phyloP scores from a whole-genome alignment of 2,888 invertebrate species.

The Hyalella azteca region DNA sequence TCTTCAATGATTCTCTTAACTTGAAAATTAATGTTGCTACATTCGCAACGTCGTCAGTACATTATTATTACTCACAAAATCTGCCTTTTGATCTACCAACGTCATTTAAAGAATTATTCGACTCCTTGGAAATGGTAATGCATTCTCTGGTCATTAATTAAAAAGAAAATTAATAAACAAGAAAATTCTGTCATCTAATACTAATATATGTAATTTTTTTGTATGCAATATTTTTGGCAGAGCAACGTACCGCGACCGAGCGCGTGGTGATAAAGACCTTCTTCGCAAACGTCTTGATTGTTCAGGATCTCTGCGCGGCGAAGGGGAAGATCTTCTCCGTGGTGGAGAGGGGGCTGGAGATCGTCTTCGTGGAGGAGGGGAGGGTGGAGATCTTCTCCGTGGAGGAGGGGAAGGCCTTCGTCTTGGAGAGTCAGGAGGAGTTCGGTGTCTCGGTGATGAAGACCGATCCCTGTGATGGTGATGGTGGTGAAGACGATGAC shows the following conservation, averaged over 20 bases:
- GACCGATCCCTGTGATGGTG: conserved; percentile 7
- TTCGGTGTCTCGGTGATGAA: not conserved
- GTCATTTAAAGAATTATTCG: too few species aligned
- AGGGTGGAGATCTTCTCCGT: conserved; percentile 16
- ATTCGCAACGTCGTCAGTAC: too few species aligned
- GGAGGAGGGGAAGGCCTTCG: conserved; percentile 15
- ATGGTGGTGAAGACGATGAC: conserved; percentile 15
- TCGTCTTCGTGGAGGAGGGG: conserved; percentile 12
- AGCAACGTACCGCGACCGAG: not conserved
- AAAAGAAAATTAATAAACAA: too few species aligned
- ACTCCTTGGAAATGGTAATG: too few species aligned
- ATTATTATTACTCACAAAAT: too few species aligned
- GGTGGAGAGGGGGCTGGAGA: not conserved
- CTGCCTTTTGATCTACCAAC: too few species aligned
- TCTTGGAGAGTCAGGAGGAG: not conserved
- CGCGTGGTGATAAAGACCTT: not conserved
- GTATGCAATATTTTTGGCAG: too few species aligned
- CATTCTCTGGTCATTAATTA: too few species aligned
- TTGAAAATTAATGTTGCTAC: too few species aligned
- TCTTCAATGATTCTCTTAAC: too few species aligned
- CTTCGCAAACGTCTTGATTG: not conserved
- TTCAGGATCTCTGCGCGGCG: not conserved
- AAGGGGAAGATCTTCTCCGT: not conserved
- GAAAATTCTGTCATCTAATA: too few species aligned
- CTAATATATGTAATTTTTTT: too few species aligned